These are phyloP conservation scores for Sesia bembeciformis DNA, from an alignment of 2,888 invertebrate species.

Conservation along the genomic window DNA sequence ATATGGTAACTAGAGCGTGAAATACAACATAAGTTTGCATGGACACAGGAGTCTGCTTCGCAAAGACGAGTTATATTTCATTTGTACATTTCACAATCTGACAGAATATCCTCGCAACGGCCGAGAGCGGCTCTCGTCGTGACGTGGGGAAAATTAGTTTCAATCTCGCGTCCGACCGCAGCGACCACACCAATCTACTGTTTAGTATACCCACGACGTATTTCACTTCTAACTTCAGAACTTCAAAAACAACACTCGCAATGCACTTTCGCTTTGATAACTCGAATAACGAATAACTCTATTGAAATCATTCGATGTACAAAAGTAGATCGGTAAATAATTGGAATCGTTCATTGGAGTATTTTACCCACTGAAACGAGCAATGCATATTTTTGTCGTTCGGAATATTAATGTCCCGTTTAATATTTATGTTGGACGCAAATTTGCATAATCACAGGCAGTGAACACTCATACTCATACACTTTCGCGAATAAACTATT, in stretches of 20 bases:
- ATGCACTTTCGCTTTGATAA: background rate
- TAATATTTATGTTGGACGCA: conserved; percentile 70
- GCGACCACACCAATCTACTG: conserved; percentile 38
- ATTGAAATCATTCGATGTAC: background rate
- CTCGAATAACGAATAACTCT: background rate
- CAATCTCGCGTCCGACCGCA: conserved; percentile 40
- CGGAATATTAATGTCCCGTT: conserved; percentile 71
- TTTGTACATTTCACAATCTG: conserved; percentile 28
- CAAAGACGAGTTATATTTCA: conserved; percentile 4
- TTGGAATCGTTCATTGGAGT: conserved; percentile 22
- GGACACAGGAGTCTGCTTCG: background rate
- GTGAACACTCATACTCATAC: conserved; percentile 45
- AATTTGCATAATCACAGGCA: conserved; percentile 72
- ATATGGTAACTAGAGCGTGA: background rate
- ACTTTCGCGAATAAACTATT: conserved; percentile 50
- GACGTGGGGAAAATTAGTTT: conserved; percentile 65
- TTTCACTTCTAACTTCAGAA: conserved; percentile 2
- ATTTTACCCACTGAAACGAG: conserved; percentile 49
- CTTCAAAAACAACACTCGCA: conserved; percentile 3
- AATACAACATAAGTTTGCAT: background rate
- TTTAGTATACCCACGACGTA: conserved; percentile 7
- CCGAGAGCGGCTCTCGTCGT: conserved; percentile 27
- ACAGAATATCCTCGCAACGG: conserved; percentile 27
- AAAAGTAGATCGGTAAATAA: conserved; percentile 7
- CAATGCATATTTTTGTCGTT: conserved; percentile 65